Percentiles rank a stretch among this genome's conserved stretches.
These are phyloP conservation scores for Apis laboriosa DNA, from an alignment of 1,140 invertebrate genomes.

Conservation along the genomic window DNA sequence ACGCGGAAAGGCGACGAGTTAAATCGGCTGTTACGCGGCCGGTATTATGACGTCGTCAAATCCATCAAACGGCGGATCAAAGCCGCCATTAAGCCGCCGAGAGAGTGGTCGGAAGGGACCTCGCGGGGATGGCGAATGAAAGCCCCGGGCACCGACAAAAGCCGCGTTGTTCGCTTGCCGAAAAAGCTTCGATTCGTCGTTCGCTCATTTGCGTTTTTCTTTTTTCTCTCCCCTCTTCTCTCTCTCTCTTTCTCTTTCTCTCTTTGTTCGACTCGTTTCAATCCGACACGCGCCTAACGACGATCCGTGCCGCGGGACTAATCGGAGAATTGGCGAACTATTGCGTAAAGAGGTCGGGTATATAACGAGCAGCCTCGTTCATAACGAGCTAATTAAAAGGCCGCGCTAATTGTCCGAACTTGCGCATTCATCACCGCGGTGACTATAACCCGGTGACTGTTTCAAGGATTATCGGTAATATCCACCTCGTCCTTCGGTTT, in stretches of 20 bases:
- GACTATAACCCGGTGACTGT: constrained; percentile 17
- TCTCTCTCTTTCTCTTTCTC: background rate
- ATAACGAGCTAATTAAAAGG: constrained; percentile 60
- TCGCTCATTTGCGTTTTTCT: constrained; percentile 7
- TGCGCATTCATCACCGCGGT: constrained; percentile 23
- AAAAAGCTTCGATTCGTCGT: constrained; percentile 55
- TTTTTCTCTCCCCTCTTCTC: background rate
- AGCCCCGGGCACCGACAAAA: constrained; percentile 56
- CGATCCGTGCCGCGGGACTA: constrained; percentile 11
- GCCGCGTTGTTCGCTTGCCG: constrained; percentile 44
- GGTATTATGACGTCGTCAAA: constrained; percentile 71
- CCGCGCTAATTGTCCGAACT: constrained; percentile 50
- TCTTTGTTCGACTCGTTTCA: background rate
- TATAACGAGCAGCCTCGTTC: constrained; percentile 56
- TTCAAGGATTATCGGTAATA: constrained; percentile 4
- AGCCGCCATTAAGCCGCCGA: constrained; percentile 63
- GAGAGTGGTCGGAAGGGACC: constrained; percentile 25
- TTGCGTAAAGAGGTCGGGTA: constrained; percentile 36
- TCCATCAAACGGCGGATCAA: constrained; percentile 72
- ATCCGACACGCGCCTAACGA: background rate
- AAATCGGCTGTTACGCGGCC: constrained; percentile 52
- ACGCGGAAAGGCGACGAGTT: constrained; percentile 45
- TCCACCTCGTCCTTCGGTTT: too few relatives aligned
- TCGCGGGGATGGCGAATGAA: constrained; percentile 7
- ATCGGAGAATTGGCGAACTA: constrained; percentile 53